A percentile compares a stretch with the other conserved stretches of the same genome.
Conservation (phyloP, 2,888 invertebrate species). For the Octodonta nipae region DNA sequence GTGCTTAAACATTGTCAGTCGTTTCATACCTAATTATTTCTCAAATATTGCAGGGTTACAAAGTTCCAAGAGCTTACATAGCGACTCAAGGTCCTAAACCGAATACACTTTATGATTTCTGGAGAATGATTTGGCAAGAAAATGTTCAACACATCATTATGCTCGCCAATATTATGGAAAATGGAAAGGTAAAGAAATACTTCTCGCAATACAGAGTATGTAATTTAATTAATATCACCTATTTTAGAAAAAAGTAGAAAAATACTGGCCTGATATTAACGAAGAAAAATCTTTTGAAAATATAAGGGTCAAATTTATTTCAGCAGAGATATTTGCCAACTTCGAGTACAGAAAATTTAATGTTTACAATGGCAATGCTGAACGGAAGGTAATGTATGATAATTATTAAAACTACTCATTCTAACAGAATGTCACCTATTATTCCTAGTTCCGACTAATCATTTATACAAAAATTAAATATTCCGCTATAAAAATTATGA, state of each 20-base stretch:
- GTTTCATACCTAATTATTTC: too few species aligned
- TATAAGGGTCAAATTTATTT: conserved; percentile 26
- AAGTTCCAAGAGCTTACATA: conserved; percentile 26
- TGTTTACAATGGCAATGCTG: too few species aligned
- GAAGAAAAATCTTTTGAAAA: conserved; percentile 29
- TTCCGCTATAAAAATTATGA: too few species aligned
- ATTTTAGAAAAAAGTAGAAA: conserved; percentile 37
- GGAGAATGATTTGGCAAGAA: conserved; percentile 39
- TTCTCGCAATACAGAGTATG: conserved; percentile 1
- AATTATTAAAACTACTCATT: too few species aligned
- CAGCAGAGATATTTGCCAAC: conserved; percentile 29
- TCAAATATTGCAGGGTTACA: conserved; percentile 24
- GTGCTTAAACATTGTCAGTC: too few species aligned
- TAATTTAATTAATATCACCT: conserved; percentile 4
- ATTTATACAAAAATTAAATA: too few species aligned
- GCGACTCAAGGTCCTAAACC: conserved; percentile 32
- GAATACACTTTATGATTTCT: conserved; percentile 29
- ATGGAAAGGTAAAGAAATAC: conserved; percentile 30
- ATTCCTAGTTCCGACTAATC: too few species aligned
- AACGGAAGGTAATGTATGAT: too few species aligned
- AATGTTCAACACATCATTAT: conserved; percentile 37
- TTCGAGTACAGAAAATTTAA: conserved; percentile 30
- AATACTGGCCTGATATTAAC: conserved; percentile 40
- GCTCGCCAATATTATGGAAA: conserved; percentile 38
- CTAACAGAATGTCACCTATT: too few species aligned